Base-by-base conservation (phyloP, 2,113 vertebrate genomes). In the Talpa occidentalis region DNA sequence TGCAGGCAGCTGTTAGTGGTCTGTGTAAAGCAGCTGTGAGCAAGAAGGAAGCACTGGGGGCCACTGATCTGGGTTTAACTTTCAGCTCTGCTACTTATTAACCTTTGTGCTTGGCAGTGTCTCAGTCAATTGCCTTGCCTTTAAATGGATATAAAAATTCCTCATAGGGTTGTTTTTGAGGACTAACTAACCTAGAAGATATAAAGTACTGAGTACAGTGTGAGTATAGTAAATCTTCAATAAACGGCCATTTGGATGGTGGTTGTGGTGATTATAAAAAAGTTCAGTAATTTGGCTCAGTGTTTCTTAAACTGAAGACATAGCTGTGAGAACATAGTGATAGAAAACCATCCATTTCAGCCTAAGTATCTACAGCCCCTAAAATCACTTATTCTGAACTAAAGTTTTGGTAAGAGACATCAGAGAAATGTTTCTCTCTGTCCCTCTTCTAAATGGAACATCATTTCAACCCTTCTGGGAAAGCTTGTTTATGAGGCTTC, bases 141-240 rank as follows among this genome's bases (percentile, higher is more conserved):
- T 52, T 88, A 90, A 82, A 92, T 47, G 88, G n/a, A 94, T 30
- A 77, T 37, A 32, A 85, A 56, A 94, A 67, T 92, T 92, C 12
- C n/a, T 92, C 5, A 30, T 28, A 47, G 54, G 10, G 10, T 92
- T 54, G 2, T 3, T 59, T 59, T n/a, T 77, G 35, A 92, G 15
- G 69, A 74, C 62, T 77, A 78, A 86, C 42, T 88, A 77, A 84
- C 16, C 81, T 81, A 44, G 80, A 78, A 2, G 28, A 59, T 32
- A 44, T 64, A 67, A 90, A 95, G 40, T 77, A 73, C 12, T 77
- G 42, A 87, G 30, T 0, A 2, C 26, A 77, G 32, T 85, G 5
- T 82, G 83, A 83, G 16, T 59, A 10, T 64, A 26, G 16, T 66
- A 40, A 35, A 49, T 64, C 76, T 40, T 86, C 32, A 77, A 28